Base-by-base conservation (phyloP, 2,797 vertebrate genomes). In the Lindbergichthys nudifrons region DNA sequence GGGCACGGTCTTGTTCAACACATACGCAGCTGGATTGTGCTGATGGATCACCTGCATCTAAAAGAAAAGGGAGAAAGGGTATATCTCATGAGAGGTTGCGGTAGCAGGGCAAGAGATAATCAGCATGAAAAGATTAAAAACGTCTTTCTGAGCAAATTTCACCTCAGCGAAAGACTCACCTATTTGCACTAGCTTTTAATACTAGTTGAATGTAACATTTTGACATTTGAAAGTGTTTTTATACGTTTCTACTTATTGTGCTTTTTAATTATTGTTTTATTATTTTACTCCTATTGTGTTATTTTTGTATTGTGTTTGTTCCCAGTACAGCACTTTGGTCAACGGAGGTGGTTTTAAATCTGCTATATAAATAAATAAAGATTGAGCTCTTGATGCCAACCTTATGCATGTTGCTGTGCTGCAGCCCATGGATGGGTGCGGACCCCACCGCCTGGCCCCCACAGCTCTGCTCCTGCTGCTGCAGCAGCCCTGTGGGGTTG, bases 1-100 rank as follows among this genome's bases (percentile, higher is more conserved):
- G 69, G 94, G 92, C 0, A 95, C 85, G 48, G 94, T 95, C 48
- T 99, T 99, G 87, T 98, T 99, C 51, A 99, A 92, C 83, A 98
- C 97, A 0, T 99, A 99, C n/a, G 97, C 90, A 18, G 96, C 96
- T 0, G 97, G 87, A 45, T 92, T 93, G 89, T 97, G 94, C 23
- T 95, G 96, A 86, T 97, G 97, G 70, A 97, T 93, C 39, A 95
- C 95, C 97, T 99, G 5, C 78, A 23, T 80, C 67, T n/a, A 2
- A 19, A 45, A 58, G 0, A 7, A 14, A 36, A 6, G 2, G 21
- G 11, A 36, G n/a, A 30, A 19, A 18, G 51, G 1, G 0, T 1
- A 5, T 21, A 60, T 16, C 1, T 3, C 1, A 23, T 14, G 26
- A 30, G 58, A 12, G 26, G 3, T 12, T 70, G 41, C 7, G 67